Conservation (phyloP, 1,140 invertebrate species). For the Oryzaephilus surinamensis region DNA sequence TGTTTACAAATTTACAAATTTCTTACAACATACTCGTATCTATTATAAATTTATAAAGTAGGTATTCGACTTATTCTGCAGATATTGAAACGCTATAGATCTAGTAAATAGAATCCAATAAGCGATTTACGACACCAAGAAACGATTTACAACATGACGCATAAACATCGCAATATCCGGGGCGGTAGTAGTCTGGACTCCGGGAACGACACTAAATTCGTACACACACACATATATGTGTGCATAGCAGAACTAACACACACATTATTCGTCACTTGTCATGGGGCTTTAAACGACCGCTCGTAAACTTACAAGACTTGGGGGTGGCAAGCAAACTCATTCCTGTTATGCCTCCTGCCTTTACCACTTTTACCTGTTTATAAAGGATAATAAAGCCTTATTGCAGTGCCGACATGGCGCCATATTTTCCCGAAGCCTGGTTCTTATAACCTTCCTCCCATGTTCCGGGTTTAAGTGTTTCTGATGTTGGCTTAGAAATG, state of each 20-base stretch:
- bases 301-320: constrained; percentile 12
- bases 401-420: constrained; percentile 21
- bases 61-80: too few relatives aligned
- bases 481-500: constrained; percentile 4
- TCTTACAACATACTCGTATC: too few relatives aligned
- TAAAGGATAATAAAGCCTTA: constrained; percentile 30
- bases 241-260: constrained; percentile 2
- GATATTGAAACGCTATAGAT: too few relatives aligned
- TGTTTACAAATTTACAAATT: too few relatives aligned
- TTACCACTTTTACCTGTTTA: constrained; percentile 28
- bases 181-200: constrained; percentile 2
- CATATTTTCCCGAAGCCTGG: constrained; percentile 21
- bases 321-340: constrained; percentile 8
- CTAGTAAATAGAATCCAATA: constrained; percentile 11
- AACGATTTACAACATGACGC: constrained; percentile 13
- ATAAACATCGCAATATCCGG: constrained; percentile 14
- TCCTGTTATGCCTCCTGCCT: constrained; percentile 12
- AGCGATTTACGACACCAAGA: constrained; percentile 12
- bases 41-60: too few relatives aligned
- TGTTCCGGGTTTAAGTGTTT: constrained; percentile 7
- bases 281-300: constrained; percentile 16
- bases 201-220: neutral
- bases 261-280: constrained; percentile 15
- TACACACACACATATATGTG: neutral
- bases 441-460: constrained; percentile 9